Conservation (phyloP, 2,113 vertebrate genomes). For the Brienomyrus longianalis region DNA sequence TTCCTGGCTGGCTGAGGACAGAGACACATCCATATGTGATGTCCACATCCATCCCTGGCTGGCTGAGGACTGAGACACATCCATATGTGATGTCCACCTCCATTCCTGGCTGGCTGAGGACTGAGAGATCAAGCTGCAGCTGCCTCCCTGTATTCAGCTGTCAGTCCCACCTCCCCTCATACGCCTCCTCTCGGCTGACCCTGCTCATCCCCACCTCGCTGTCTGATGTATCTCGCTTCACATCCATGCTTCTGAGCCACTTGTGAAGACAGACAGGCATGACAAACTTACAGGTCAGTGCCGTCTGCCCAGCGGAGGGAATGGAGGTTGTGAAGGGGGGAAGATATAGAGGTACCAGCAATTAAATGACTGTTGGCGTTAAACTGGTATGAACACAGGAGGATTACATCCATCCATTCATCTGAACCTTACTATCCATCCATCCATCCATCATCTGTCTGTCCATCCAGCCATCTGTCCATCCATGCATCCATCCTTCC, state of each 20-base stretch:
- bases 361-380: neutral
- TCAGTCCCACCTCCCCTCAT: neutral
- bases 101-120: neutral
- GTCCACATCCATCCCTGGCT: too few relatives aligned
- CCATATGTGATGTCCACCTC: too few relatives aligned
- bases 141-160: neutral
- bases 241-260: neutral
- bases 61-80: too few relatives aligned
- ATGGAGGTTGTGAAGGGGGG: neutral
- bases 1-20: neutral
- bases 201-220: neutral
- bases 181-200: neutral
- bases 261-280: neutral
- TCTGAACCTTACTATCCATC: neutral
- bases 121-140: neutral
- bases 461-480: too few relatives aligned
- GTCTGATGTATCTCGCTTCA: neutral
- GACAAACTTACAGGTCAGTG: neutral
- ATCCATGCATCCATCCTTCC: too few relatives aligned
- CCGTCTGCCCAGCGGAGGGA: neutral
- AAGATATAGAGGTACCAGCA: neutral
- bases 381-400: neutral
- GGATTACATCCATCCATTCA: neutral
- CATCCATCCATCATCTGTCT: neutral
- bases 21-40: too few relatives aligned